phyloP scores from a whole-genome alignment of 2,888 invertebrate species.

The Liopterus haemorrhoidalis region DNA sequence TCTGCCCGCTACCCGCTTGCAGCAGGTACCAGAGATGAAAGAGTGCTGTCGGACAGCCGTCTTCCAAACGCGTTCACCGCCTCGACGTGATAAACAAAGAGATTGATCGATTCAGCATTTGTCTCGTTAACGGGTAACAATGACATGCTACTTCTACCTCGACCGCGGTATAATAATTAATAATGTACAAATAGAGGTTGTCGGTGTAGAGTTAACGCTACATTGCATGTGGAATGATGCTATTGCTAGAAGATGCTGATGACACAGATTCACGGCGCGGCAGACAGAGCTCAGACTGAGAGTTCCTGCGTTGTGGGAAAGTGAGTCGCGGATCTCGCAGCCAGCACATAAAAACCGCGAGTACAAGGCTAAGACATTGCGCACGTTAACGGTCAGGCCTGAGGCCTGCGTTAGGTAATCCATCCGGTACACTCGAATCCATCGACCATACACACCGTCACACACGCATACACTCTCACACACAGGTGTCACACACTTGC shows the following conservation, averaged over 20 bases:
- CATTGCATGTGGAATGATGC: not conserved
- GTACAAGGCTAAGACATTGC: not conserved
- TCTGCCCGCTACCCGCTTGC: not conserved
- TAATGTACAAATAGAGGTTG: not conserved
- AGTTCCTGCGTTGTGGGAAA: slow-evolving; percentile 15
- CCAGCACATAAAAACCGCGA: slow-evolving; percentile 10
- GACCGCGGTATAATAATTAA: not conserved
- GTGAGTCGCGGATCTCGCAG: slow-evolving; percentile 17
- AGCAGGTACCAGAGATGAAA: not conserved
- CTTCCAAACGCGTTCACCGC: too few species aligned
- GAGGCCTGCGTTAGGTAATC: slow-evolving; percentile 16
- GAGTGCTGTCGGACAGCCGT: not conserved
- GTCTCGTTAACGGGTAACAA: slow-evolving; percentile 5
- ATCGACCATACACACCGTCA: not conserved
- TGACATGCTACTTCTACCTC: not conserved
- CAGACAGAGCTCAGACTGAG: slow-evolving; percentile 15
- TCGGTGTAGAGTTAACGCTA: not conserved
- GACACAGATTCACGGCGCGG: slow-evolving; percentile 15
- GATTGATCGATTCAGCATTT: slow-evolving; percentile 5
- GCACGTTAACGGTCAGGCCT: slow-evolving; percentile 1
- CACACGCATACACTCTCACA: not conserved
- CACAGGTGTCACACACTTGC: too few species aligned
- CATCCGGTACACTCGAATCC: too few species aligned
- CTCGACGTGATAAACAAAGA: slow-evolving; percentile 2
- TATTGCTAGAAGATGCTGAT: slow-evolving; percentile 3